Base-by-base conservation (phyloP, 1,140 invertebrate genomes). In the Drosophila kanapiae region DNA sequence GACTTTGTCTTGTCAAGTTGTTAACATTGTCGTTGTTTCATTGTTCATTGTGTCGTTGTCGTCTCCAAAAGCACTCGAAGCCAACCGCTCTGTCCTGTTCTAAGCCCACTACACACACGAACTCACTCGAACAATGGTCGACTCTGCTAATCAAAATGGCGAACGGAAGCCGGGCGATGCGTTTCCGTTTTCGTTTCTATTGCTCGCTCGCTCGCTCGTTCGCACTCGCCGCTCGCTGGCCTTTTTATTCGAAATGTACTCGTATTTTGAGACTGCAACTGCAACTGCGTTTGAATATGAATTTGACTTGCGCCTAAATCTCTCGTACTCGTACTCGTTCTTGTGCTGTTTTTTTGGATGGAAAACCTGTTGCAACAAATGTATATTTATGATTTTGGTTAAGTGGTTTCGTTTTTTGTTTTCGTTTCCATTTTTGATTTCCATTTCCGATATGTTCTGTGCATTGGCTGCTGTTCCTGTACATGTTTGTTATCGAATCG, bases 1-100 rank as follows among this genome's bases (percentile, higher is more conserved):
- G 76, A 80, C 61, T 68, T 76, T 87, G 80, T 80, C 70, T 76
- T 86, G 83, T 79, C 80, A 58, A 80, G 53, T 80, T 83, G 78
- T 84, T 88, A 68, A 83, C 72, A 31, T 51, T 88, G 80, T 88
- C 81, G 75, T 78, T 82, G 75, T 74, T 82, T 80, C 63, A 61
- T 62, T 76, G 61, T 76, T 37, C 53, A 54, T 23, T 83, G 51
- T 83, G 51, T 87, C 79, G 56, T 54, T 80, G 82, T 80, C 79
- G 78, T 71, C 79, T 77, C 69, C 65, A 60, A 72, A 72, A 72
- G 74, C 69, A 82, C 58, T 72, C 58, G 51, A 67, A 51, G 75
- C 74, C 56, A 51, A 77, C 18, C 37, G 51, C 61, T 63, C 74
- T 75, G 59, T 75, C 42, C 51, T 74, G 14, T 27, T 29, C 53